A percentile compares a stretch with the other conserved stretches of the same genome.
Evolutionary conservation across 2,888 invertebrate species (phyloP).

Genomic region (Tenthredo amoena): DNA sequence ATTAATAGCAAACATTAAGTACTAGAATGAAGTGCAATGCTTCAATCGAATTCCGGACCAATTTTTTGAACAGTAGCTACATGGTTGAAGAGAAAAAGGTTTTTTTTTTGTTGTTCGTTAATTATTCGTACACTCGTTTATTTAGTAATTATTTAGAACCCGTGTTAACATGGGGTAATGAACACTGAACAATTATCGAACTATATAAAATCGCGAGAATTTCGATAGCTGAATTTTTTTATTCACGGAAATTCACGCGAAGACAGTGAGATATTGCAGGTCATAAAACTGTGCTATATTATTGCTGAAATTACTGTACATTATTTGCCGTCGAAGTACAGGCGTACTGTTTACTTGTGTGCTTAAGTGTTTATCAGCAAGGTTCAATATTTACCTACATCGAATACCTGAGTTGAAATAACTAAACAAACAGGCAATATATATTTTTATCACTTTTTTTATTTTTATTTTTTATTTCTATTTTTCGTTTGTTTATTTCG

Average conservation of each 20-base stretch:
- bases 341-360: slow-evolving; percentile 33
- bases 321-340: slow-evolving; percentile 15
- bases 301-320: slow-evolving; percentile 11
- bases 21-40: neutral
- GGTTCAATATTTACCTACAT: slow-evolving; percentile 36
- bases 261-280: neutral
- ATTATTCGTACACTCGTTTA: neutral
- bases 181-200: no score
- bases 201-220: no score
- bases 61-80: neutral
- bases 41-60: neutral
- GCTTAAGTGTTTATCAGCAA: slow-evolving; percentile 34
- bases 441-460: neutral
- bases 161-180: no score
- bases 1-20: neutral
- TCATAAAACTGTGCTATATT: neutral
- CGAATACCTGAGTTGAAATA: slow-evolving; percentile 28
- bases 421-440: slow-evolving; percentile 14
- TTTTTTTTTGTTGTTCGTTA: neutral
- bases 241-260: neutral
- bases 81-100: neutral
- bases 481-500: neutral
- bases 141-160: neutral
- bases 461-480: neutral
- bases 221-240: neutral